phyloP scores from a whole-genome alignment of 1,140 invertebrate genomes.

The Brachionus calyciflorus region DNA sequence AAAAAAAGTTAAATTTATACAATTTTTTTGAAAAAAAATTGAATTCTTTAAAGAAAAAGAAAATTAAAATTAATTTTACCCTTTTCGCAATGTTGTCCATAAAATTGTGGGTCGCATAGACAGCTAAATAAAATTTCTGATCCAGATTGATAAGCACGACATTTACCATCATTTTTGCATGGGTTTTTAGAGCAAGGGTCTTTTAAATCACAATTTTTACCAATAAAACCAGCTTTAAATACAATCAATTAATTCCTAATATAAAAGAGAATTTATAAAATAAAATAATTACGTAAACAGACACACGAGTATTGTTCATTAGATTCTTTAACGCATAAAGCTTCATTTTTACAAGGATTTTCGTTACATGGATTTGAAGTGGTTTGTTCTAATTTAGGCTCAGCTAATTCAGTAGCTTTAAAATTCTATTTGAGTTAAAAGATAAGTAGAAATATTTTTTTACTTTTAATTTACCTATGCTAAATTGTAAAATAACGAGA shows the following conservation, averaged over 20 bases:
- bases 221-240: not conserved
- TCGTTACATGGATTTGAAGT: not conserved
- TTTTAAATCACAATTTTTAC: not conserved
- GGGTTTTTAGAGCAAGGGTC: not conserved
- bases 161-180: conserved; percentile 3
- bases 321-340: not conserved
- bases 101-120: not conserved
- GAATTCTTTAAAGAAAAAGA: not conserved
- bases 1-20: no score
- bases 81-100: conserved; percentile 22
- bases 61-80: not conserved
- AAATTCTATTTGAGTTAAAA: no score
- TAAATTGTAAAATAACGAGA: no score
- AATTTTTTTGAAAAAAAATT: no score
- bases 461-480: no score
- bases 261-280: not conserved
- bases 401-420: no score
- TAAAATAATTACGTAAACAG: not conserved
- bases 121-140: not conserved
- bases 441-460: no score
- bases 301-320: not conserved
- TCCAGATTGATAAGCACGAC: not conserved
- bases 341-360: conserved; percentile 32
- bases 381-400: not conserved
- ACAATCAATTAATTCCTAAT: no score